Evolutionary conservation across 2,888 invertebrate species (phyloP).

Genomic region (Mesorhabditis spiculigera): DNA sequence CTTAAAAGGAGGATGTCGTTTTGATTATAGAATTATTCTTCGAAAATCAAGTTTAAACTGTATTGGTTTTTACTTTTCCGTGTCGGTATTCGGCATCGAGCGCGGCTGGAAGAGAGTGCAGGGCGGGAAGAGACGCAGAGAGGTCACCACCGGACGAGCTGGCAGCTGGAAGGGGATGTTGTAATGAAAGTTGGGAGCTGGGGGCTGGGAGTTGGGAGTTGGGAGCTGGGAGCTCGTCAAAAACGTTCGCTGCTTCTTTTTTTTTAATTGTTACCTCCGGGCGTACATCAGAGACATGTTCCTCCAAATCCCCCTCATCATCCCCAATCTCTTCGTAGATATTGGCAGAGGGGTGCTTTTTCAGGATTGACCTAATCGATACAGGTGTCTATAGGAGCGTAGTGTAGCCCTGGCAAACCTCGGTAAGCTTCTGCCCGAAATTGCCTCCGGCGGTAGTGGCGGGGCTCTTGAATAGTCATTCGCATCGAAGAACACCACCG

Average conservation of each 20-base stretch:
- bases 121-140: background rate
- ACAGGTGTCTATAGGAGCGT: too few species aligned
- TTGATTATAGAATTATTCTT: too few species aligned
- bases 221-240: too few species aligned
- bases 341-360: background rate
- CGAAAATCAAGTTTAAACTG: too few species aligned
- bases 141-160: background rate
- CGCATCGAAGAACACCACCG: background rate
- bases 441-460: background rate
- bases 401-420: background rate
- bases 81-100: too few species aligned
- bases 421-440: background rate
- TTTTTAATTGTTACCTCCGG: too few species aligned
- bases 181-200: too few species aligned
- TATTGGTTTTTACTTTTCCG: too few species aligned
- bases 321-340: conserved; percentile 4
- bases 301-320: background rate
- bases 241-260: too few species aligned
- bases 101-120: conserved; percentile 2
- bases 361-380: background rate
- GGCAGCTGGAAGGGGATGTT: background rate
- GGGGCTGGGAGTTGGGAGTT: too few species aligned
- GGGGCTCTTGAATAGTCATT: background rate
- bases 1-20: background rate
- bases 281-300: too few species aligned